A percentile compares a stretch with the other conserved stretches of the same genome.
Evolutionary conservation across 2,888 invertebrate species (phyloP).

Genomic region (Allygus modestus): DNA sequence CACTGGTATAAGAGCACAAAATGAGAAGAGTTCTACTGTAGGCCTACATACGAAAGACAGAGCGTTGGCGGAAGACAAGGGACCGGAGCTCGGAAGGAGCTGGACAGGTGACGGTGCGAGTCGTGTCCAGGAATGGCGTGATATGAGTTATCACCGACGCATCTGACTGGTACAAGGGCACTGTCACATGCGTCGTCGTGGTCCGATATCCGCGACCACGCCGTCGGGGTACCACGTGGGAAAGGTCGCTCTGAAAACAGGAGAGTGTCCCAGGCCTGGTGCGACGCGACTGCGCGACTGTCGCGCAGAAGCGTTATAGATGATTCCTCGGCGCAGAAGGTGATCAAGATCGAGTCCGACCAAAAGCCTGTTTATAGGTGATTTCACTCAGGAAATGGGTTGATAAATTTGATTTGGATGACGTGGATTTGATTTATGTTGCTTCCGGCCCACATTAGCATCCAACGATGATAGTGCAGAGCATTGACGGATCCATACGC

Average conservation of each 20-base stretch:
- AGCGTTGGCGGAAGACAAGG: conserved; percentile 1
- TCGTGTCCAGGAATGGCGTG: not conserved
- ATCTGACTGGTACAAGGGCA: conserved; percentile 39
- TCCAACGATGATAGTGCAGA: too few species aligned
- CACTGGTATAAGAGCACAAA: too few species aligned
- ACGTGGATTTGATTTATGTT: too few species aligned
- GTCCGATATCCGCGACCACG: not conserved
- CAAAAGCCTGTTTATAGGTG: too few species aligned
- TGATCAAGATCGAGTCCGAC: too few species aligned
- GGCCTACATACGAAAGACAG: not conserved
- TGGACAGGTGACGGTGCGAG: not conserved
- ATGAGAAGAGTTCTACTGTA: not conserved
- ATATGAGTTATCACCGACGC: conserved; percentile 26
- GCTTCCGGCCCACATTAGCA: too few species aligned
- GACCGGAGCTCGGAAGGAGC: not conserved
- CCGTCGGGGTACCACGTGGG: not conserved
- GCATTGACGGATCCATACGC: too few species aligned
- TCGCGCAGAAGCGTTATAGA: not conserved
- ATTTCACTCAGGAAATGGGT: too few species aligned
- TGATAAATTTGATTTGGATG: too few species aligned
- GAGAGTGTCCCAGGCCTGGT: too few species aligned
- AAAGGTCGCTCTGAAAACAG: conserved; percentile 1
- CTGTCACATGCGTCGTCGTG: conserved; percentile 31
- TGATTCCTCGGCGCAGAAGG: not conserved
- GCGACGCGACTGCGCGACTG: not conserved